These are phyloP conservation scores for Petrosia ficiformis DNA, from an alignment of 37 sponge, comb jelly and placozoan species.

Conservation along the genomic window DNA sequence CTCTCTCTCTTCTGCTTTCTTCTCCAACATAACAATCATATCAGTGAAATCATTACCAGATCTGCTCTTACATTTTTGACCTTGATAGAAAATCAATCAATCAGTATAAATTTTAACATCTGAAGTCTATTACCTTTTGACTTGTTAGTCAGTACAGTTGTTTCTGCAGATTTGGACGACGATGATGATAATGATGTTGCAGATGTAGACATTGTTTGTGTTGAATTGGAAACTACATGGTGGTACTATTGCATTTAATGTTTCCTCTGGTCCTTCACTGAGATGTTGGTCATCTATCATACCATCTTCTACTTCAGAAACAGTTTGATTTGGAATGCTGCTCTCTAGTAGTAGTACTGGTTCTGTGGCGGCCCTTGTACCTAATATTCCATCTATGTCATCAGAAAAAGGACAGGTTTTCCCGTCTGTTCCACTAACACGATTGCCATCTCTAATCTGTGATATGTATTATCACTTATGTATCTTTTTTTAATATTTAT, in stretches of 20 bases:
- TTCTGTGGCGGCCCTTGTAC: slow-evolving; percentile 10
- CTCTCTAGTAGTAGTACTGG: slow-evolving; percentile 7
- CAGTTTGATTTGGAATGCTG: not conserved
- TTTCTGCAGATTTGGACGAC: not conserved
- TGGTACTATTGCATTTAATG: too few relatives aligned
- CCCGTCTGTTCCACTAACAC: slow-evolving; percentile 1
- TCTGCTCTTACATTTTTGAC: not conserved
- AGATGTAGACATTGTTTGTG: not conserved
- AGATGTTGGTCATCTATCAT: not conserved
- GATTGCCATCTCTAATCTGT: slow-evolving; percentile 6
- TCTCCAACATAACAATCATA: not conserved
- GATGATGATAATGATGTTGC: not conserved
- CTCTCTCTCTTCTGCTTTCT: not conserved
- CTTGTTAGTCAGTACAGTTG: not conserved
- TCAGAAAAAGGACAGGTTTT: slow-evolving; percentile 8
- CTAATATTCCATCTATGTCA: not conserved
- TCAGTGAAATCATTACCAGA: not conserved
- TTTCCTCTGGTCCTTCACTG: too few relatives aligned
- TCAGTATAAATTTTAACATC: not conserved
- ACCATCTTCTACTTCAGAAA: not conserved
- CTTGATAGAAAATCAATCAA: not conserved
- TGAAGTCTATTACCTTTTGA: not conserved
- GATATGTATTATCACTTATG: not conserved
- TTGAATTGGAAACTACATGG: too few relatives aligned
- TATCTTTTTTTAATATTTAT: not conserved